Percentiles rank a stretch among this genome's conserved stretches.
Evolutionary conservation across 2,113 vertebrate genomes (phyloP).

Genomic region (Ptyas mucosa): DNA sequence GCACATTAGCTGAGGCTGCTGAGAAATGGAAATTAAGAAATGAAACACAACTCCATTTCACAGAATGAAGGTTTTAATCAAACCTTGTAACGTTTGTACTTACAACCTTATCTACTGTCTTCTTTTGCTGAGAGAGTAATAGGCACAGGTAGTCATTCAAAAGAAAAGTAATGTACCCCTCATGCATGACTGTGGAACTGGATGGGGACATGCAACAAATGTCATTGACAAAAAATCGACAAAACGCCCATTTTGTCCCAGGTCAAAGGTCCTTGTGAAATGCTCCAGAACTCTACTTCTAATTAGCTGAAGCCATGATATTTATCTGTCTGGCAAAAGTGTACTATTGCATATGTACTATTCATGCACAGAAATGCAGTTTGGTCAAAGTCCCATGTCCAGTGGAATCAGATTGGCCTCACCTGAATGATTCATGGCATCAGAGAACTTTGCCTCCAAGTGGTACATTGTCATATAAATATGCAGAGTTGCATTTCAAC

Average conservation of each 20-base stretch:
- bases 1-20: neutral
- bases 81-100: neutral
- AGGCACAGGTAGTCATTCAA: conserved; percentile 50
- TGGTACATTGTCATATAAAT: neutral
- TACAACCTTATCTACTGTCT: conserved; percentile 27
- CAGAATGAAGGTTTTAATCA: conserved; percentile 34
- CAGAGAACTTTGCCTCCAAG: neutral
- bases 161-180: conserved; percentile 65
- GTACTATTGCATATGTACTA: neutral
- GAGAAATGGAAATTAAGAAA: neutral
- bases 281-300: neutral
- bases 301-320: neutral
- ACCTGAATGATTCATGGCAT: neutral
- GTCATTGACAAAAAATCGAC: conserved; percentile 55
- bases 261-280: neutral
- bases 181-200: conserved; percentile 64
- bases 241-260: neutral
- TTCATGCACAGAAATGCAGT: neutral
- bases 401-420: neutral
- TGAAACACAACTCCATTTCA: conserved; percentile 2
- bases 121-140: conserved; percentile 61
- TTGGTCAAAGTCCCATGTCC: neutral
- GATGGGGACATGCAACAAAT: conserved; percentile 65
- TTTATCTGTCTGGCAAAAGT: neutral
- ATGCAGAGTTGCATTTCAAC: neutral